Percentiles rank a stretch among this genome's conserved stretches.
phyloP scores from a whole-genome alignment of 2,797 vertebrate genomes.

The Sarcophilus harrisii region DNA sequence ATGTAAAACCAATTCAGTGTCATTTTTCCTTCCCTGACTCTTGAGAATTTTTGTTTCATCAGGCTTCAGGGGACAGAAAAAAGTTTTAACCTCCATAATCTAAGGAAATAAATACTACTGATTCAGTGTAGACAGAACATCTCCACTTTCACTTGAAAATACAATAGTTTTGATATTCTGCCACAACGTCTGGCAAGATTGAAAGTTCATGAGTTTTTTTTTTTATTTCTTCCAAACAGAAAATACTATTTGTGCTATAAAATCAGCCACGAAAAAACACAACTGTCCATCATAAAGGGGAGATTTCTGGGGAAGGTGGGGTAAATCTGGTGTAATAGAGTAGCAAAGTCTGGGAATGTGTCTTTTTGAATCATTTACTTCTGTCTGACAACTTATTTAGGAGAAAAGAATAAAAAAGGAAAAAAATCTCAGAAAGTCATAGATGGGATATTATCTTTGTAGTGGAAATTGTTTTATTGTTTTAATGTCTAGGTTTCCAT shows the following conservation, averaged over 20 bases:
- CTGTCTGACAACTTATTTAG: slow-evolving; percentile 1
- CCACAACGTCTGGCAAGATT: not conserved
- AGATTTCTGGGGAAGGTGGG: not conserved
- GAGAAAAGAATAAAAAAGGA: slow-evolving; percentile 11
- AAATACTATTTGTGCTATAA: not conserved
- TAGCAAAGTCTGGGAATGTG: not conserved
- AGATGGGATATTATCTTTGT: slow-evolving; percentile 25
- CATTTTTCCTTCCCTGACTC: slow-evolving; percentile 55
- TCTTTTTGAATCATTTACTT: slow-evolving; percentile 24
- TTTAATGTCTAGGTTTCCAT: slow-evolving; percentile 66
- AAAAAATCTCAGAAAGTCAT: not conserved
- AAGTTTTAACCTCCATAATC: not conserved
- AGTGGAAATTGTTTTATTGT: slow-evolving; percentile 47
- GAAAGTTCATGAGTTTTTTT: not conserved
- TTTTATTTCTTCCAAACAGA: not conserved
- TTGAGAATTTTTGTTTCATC: slow-evolving; percentile 76
- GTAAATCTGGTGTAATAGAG: not conserved
- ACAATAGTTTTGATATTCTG: not conserved
- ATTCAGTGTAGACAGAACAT: slow-evolving; percentile 7
- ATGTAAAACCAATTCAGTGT: slow-evolving; percentile 71
- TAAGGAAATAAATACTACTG: slow-evolving; percentile 16
- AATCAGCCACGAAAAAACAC: not conserved
- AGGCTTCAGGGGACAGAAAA: not conserved
- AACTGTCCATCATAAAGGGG: not conserved
- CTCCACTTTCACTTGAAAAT: slow-evolving; percentile 9